Evolutionary conservation across 2,113 vertebrate species (phyloP), one percentile per base, ranked within the genome.

Genomic region (Paralichthys olivaceus): DNA sequence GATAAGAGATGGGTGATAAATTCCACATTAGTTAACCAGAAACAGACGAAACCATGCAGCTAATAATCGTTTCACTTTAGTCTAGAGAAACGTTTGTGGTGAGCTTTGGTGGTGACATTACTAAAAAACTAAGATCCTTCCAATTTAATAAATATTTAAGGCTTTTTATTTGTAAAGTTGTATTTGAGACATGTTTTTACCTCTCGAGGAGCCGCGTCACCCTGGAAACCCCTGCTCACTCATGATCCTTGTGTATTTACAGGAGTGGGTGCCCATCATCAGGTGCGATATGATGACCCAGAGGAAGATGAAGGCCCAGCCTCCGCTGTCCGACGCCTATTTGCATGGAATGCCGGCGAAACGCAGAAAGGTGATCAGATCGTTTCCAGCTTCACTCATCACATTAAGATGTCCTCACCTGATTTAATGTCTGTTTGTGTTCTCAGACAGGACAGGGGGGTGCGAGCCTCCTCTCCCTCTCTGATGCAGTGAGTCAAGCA

Each of bases 261-360:
- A 98, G 97, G 97, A 98, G 57, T 98, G 97, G 96, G 96, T 97
- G 29, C 96, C 97, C 69, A 97, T 98, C 70, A 97, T 98, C 90
- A 94, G 96, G 49, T 96, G 96, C 82, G 97, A 98, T 66, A 94
- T 97, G 90, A 94, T 97, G 88, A 95, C 92, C 59, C 97, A 98
- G 92, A 95, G 96, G 81, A 97, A 97, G 89, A 95, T 96, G 85
- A 98, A 98, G 76, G 93, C 95, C 13, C 97, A 97, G 93, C 96
- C 97, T 0, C 96, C 97, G 0, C 55, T 97, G 83, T 97, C 96
- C 0, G 97, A 98, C 0, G 96, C 97, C 43, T 98, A 97, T 87
- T 88, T 98, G 84, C 96, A 96, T 4, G 97, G 97, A 69, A 98
- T 97, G 97, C 97, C 96, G 0, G 97, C 96, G 5, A 98, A 98